phyloP scores from a whole-genome alignment of 1,140 invertebrate genomes.

The Pantala flavescens region DNA sequence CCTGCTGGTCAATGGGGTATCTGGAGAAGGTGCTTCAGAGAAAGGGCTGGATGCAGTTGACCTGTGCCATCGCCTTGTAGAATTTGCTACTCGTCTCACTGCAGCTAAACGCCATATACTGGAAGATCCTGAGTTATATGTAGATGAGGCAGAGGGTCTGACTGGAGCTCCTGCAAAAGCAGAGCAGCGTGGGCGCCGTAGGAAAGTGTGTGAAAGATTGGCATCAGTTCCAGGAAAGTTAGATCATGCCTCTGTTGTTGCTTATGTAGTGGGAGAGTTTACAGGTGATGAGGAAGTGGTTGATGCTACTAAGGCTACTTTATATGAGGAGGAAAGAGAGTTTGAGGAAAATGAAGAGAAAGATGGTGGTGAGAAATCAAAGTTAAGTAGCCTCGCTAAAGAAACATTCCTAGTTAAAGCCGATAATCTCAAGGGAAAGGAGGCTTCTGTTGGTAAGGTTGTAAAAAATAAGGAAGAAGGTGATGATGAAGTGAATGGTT shows the following conservation, averaged over 20 bases:
- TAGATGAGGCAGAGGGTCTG: conserved; percentile 39
- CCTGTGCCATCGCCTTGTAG: conserved; percentile 62
- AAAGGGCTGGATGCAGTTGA: conserved; percentile 41
- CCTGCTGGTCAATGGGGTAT: conserved; percentile 61
- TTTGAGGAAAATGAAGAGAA: background rate
- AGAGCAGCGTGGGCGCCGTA: conserved; percentile 54
- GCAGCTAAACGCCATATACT: conserved; percentile 66
- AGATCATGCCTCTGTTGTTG: conserved; percentile 81
- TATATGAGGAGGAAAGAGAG: background rate
- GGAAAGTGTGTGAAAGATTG: conserved; percentile 59
- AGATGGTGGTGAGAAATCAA: background rate
- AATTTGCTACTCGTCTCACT: conserved; percentile 65
- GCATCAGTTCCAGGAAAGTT: conserved; percentile 79
- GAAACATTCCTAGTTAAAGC: background rate
- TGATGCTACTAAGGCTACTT: background rate
- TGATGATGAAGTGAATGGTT: background rate
- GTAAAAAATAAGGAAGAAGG: no score
- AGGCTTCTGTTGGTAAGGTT: no score
- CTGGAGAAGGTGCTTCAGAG: conserved; percentile 44
- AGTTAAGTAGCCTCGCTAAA: background rate
- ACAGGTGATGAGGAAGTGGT: background rate
- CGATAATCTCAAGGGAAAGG: background rate
- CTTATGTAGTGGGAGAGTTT: conserved; percentile 55
- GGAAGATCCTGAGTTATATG: conserved; percentile 72
- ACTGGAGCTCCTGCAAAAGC: conserved; percentile 34